Base-by-base conservation (phyloP, 2,113 vertebrate species). In the Porphyrio hochstetteri region DNA sequence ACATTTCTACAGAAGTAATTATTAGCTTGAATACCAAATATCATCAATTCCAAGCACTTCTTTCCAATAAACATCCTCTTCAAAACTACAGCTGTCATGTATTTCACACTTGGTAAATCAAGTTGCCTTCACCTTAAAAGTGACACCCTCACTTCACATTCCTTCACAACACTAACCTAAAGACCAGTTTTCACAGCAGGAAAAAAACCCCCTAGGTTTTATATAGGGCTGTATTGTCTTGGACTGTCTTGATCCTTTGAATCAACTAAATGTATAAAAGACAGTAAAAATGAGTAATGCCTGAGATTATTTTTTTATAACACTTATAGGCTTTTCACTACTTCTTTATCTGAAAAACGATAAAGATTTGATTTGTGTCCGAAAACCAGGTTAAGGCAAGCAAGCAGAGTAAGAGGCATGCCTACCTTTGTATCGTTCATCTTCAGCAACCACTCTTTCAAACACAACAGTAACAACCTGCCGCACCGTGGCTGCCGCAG, bases 381-480 rank as follows among this genome's bases (percentile, higher is more conserved):
- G 40, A 65, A 77, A 68, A 94, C 16, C 42, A 87, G 55, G 3
- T 52, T 55, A 94, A 72, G 36, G 55, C 14, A 85, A 82, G 48
- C 19, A 95, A 65, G 76, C 23, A 80, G 48, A 82, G 35, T 52
- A 86, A 88, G 44, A 70, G 93, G 24, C 6, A 79, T n/a, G 53
- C 96, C 86, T 72, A 99, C 99, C 99, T 99, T 98, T 99, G 86
- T 98, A 98, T 16, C 96, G 97, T 89, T 99, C 99, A n/a, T 99
- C 99, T 97, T 99, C 99, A 15, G 99, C 99, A 88, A 99, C 99
- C 98, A 99, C 99, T 96, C 99, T 99, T 97, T 99, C 99, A 94
- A 99, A 99, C 42, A 99, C 99, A 27, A 99, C 99, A 8, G 99
- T 99, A 72, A 99, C 99, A 4, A 99, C 99, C 95, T 99, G 99